A percentile compares a stretch with the other conserved stretches of the same genome.
Evolutionary conservation across 2,113 vertebrate species (phyloP).

Genomic region (Typhlomys cinereus): DNA sequence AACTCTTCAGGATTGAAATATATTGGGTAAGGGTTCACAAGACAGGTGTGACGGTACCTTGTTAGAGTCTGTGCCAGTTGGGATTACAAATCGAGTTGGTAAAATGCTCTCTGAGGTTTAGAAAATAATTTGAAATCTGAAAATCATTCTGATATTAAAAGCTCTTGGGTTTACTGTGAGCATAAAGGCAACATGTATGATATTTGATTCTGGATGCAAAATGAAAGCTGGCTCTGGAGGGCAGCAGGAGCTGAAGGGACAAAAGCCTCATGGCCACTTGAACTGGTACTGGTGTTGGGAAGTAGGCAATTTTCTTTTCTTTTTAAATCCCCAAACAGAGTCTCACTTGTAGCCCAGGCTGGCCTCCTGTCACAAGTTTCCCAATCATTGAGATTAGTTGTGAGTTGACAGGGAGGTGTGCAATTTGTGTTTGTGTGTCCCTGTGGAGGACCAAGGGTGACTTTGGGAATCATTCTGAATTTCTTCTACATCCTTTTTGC

Average conservation of each 20-base stretch:
- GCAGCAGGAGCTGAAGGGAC: background rate
- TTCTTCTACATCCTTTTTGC: no score
- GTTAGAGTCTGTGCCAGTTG: background rate
- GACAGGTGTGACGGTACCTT: background rate
- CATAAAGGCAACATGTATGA: background rate
- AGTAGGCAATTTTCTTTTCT: background rate
- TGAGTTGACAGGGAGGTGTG: no score
- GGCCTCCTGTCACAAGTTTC: no score
- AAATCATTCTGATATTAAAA: conserved; percentile 19
- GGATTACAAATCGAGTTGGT: background rate
- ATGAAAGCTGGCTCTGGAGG: background rate
- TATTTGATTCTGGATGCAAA: conserved; percentile 9
- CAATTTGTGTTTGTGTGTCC: no score
- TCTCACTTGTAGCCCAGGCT: no score
- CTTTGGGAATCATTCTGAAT: no score
- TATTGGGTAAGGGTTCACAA: background rate
- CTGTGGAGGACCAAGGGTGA: no score
- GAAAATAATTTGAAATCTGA: background rate
- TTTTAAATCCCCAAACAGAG: no score
- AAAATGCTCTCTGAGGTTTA: background rate
- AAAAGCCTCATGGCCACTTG: background rate
- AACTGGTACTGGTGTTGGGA: background rate
- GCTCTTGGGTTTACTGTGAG: conserved; percentile 2
- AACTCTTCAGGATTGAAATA: conserved; percentile 32
- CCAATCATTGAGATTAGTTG: no score